Evolutionary conservation across 2,888 invertebrate genomes (phyloP).

Genomic region (Escarpia spicata): DNA sequence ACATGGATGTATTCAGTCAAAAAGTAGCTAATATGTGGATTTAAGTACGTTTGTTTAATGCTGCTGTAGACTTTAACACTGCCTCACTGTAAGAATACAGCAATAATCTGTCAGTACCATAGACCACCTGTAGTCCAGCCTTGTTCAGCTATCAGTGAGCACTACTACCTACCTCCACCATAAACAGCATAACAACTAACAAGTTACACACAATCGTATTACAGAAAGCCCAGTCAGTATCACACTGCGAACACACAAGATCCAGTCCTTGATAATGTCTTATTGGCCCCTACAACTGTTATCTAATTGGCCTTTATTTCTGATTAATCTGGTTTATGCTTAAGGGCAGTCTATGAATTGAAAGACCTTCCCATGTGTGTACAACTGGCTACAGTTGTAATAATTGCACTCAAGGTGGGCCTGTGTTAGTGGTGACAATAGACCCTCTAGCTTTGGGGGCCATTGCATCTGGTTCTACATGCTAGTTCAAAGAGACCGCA

Average conservation of each 20-base stretch:
- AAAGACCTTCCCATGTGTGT: neutral
- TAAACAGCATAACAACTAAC: neutral
- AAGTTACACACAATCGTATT: neutral
- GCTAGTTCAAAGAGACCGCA: neutral
- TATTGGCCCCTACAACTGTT: neutral
- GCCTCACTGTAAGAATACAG: neutral
- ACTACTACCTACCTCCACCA: neutral
- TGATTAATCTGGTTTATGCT: neutral
- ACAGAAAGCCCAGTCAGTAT: neutral
- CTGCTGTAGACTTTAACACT: neutral
- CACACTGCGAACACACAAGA: neutral
- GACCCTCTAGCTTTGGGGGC: neutral
- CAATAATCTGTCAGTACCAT: neutral
- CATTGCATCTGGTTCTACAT: neutral
- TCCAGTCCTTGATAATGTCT: neutral
- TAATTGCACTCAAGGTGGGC: neutral
- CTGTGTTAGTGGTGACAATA: neutral
- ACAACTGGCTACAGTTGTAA: neutral
- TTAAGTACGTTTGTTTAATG: neutral
- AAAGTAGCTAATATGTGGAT: neutral
- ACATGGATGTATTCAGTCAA: neutral
- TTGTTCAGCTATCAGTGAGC: neutral
- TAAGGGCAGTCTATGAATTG: neutral
- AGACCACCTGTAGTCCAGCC: neutral
- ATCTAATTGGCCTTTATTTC: neutral